Evolutionary conservation across 2,888 invertebrate species (phyloP).

Genomic region (Eudemis profundana): DNA sequence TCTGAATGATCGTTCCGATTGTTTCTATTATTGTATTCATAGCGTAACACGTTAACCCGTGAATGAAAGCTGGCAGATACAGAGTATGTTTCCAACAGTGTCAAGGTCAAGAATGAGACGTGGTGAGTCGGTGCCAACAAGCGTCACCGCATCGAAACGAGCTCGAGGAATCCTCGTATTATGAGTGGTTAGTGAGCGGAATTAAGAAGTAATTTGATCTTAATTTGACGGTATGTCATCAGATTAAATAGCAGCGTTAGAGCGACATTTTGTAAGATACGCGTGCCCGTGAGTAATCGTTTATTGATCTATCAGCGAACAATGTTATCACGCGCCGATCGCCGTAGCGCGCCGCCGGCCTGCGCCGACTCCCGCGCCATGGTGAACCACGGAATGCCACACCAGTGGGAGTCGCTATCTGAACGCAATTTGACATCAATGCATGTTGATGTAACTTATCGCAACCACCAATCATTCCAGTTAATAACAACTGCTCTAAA

Average conservation of each 20-base stretch:
- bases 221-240: constrained; percentile 17
- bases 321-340: constrained; percentile 61
- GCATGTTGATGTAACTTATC: constrained; percentile 47
- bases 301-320: constrained; percentile 66
- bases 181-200: constrained; percentile 22
- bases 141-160: constrained; percentile 49
- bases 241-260: constrained; percentile 28
- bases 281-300: constrained; percentile 49
- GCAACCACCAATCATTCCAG: constrained; percentile 39
- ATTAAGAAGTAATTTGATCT: constrained; percentile 43
- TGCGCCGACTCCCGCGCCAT: constrained; percentile 48
- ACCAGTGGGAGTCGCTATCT: constrained; percentile 50
- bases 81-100: constrained; percentile 63
- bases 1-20: constrained; percentile 35
- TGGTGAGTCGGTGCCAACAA: constrained; percentile 58
- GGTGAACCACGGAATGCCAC: constrained; percentile 50
- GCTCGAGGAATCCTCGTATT: constrained; percentile 37
- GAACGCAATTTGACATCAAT: constrained; percentile 48
- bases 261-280: constrained; percentile 24
- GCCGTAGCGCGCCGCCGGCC: constrained; percentile 25
- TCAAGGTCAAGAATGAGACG: constrained; percentile 61
- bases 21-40: constrained; percentile 42
- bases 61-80: constrained; percentile 76
- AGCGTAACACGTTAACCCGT: constrained; percentile 50
- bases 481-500: constrained; percentile 37